Conservation (phyloP, 2,888 invertebrate genomes). For the Drosophila antonietae region DNA sequence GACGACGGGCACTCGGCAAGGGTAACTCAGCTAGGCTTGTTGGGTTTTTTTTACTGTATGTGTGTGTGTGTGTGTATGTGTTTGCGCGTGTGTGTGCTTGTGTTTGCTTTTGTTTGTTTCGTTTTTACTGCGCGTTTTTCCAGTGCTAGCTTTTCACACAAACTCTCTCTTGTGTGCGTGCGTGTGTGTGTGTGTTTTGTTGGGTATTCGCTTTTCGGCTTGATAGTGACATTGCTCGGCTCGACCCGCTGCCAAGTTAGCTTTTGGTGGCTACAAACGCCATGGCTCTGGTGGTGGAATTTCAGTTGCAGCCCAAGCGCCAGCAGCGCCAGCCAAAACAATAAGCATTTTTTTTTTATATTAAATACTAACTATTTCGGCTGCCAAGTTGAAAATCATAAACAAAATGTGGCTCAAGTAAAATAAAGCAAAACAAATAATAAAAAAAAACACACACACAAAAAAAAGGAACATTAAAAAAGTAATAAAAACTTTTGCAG, state of each 20-base stretch:
- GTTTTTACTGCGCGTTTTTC: slow-evolving; percentile 33
- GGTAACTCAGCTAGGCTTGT: slow-evolving; percentile 20
- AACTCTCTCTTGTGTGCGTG: slow-evolving; percentile 22
- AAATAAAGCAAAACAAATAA: no score
- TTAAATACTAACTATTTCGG: background rate
- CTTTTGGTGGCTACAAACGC: slow-evolving; percentile 49
- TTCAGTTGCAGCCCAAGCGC: slow-evolving; percentile 57
- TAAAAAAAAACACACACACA: background rate
- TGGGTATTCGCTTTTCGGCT: slow-evolving; percentile 38
- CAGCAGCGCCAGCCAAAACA: slow-evolving; percentile 52
- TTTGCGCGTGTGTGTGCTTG: slow-evolving; percentile 10
- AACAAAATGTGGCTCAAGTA: slow-evolving; percentile 44
- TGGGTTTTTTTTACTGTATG: background rate
- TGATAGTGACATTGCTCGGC: slow-evolving; percentile 61
- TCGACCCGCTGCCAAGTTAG: slow-evolving; percentile 45
- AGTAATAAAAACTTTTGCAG: slow-evolving; percentile 9
- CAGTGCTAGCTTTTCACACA: slow-evolving; percentile 37
- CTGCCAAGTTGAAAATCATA: slow-evolving; percentile 29
- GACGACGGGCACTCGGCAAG: slow-evolving; percentile 14
- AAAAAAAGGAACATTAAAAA: background rate
- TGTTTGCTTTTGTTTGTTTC: slow-evolving; percentile 60
- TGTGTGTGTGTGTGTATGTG: slow-evolving; percentile 7
- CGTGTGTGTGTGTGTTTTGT: slow-evolving; percentile 1
- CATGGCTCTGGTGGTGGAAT: slow-evolving; percentile 49
- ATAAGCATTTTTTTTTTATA: slow-evolving; percentile 16